Evolutionary conservation across 2,797 vertebrate genomes (phyloP).

Genomic region (Gobio occitaniae): DNA sequence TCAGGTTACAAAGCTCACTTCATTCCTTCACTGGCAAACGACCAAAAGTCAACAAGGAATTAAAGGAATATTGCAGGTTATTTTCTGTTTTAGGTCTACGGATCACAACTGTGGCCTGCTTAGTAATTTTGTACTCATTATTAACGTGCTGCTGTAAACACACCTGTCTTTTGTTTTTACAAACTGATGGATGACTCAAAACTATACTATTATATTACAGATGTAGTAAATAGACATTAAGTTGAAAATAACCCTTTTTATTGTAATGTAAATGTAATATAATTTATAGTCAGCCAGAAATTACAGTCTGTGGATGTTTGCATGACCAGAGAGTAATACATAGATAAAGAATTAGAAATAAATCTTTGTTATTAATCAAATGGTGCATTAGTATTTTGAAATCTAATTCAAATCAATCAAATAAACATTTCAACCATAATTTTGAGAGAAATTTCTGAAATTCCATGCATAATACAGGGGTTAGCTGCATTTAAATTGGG

Average conservation of each 20-base stretch:
- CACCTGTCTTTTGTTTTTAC: neutral
- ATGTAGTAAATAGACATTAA: neutral
- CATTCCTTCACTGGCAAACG: neutral
- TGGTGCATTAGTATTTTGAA: neutral
- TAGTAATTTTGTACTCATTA: neutral
- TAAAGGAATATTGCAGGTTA: constrained; percentile 6
- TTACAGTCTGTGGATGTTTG: neutral
- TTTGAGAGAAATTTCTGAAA: neutral
- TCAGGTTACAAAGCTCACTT: neutral
- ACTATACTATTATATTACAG: neutral
- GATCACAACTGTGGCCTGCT: neutral
- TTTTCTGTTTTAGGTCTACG: neutral
- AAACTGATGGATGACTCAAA: neutral
- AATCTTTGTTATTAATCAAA: neutral
- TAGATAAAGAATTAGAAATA: neutral
- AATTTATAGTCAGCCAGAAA: neutral
- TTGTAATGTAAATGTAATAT: neutral
- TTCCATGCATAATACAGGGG: neutral
- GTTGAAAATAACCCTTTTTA: neutral
- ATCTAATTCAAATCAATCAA: neutral
- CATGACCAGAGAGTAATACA: neutral
- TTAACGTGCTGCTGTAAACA: neutral
- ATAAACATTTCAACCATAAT: neutral
- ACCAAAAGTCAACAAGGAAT: neutral
- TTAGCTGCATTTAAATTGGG: neutral